These are phyloP conservation scores for Dione vanillae DNA, from an alignment of 2,888 invertebrate genomes.

Conservation along the genomic window DNA sequence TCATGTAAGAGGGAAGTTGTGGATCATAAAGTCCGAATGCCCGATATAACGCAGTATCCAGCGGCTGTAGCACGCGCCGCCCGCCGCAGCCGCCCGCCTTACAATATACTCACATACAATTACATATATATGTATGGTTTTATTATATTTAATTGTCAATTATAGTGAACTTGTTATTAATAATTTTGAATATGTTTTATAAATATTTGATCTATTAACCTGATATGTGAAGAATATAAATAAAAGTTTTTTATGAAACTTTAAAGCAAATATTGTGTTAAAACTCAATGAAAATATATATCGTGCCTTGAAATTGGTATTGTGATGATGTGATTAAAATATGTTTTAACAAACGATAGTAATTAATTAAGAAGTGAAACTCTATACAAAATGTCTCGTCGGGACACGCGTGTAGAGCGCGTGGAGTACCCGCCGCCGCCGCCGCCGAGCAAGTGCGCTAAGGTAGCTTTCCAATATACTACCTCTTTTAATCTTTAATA, in stretches of 20 bases:
- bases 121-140: neutral
- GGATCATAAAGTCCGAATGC: conserved; percentile 41
- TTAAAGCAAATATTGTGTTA: neutral
- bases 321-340: neutral
- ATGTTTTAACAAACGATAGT: neutral
- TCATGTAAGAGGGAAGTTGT: conserved; percentile 37
- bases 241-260: no score
- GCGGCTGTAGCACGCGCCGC: conserved; percentile 31
- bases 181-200: neutral
- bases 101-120: neutral
- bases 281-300: neutral
- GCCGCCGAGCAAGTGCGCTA: conserved; percentile 78
- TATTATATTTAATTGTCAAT: neutral
- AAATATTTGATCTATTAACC: neutral
- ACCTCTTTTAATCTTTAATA: no score
- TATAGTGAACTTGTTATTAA: neutral
- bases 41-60: conserved; percentile 46
- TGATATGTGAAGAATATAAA: neutral
- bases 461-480: conserved; percentile 54
- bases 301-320: neutral
- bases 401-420: conserved; percentile 61
- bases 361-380: neutral
- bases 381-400: conserved; percentile 63
- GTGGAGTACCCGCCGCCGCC: conserved; percentile 66
- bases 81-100: conserved; percentile 20